Evolutionary conservation across 2,797 vertebrate genomes (phyloP).

Genomic region (Coilia nasus): DNA sequence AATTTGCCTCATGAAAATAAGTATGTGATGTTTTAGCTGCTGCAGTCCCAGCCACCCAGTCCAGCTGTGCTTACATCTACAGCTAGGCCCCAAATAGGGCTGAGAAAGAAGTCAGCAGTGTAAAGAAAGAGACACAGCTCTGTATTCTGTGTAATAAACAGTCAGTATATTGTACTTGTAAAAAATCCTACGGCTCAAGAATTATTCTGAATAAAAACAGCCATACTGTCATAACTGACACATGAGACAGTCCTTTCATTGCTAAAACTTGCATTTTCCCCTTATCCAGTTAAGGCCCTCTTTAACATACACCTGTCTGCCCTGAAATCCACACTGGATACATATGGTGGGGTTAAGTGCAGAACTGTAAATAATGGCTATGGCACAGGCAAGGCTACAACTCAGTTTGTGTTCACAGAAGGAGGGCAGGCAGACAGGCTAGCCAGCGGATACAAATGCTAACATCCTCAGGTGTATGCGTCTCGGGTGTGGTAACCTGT

Average conservation of each 20-base stretch:
- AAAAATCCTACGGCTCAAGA: not conserved
- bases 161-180: not conserved
- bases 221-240: not conserved
- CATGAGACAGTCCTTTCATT: not conserved
- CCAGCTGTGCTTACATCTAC: not conserved
- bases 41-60: not conserved
- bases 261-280: not conserved
- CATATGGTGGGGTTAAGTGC: slow-evolving; percentile 15
- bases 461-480: not conserved
- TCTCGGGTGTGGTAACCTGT: not conserved
- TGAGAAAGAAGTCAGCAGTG: not conserved
- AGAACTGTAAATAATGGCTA: not conserved
- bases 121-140: not conserved
- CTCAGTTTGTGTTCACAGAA: not conserved
- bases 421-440: not conserved
- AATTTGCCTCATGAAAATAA: not conserved
- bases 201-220: not conserved
- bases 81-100: not conserved
- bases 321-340: not conserved
- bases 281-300: not conserved
- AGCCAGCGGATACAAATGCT: not conserved
- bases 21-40: not conserved
- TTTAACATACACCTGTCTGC: slow-evolving; percentile 8
- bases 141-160: not conserved
- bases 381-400: not conserved